Evolutionary conservation across 2,797 vertebrate species (phyloP), one percentile per base, ranked within the genome.

Genomic region (Nyctalus aviator): DNA sequence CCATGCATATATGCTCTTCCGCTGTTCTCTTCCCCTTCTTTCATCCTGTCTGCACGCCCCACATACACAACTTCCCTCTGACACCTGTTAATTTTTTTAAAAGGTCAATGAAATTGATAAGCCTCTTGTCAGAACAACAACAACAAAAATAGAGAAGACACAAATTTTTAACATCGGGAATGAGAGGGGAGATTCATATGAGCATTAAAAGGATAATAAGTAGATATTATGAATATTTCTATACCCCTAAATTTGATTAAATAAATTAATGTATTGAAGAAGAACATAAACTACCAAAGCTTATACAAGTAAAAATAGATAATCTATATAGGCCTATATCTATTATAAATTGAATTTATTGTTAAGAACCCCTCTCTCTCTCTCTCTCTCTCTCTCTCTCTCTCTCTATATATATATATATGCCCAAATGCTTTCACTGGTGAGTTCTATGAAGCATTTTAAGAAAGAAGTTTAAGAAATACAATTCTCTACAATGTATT

Each of bases 331-430:
- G 32, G 62, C 1, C 3, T 81, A 14, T 50, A 62, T 41, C 48
- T 88, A 50, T 69, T 87, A 88, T 73, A 88, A 53, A n/a, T 59
- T 72, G 30, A 46, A 71, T 69, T 71, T 32, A 55, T 71, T 87
- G 5, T 23, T 48, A 84, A 85, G n/a, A 85, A 48, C 1, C 17
- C 35, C 59, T 25, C 41, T 48, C 59, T 25, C 41, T 44, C 41
- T 44, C 41, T 44, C 41, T 44, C 41, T 44, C 41, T 44, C 41
- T 44, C 41, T 44, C 41, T 44, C 41, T 44, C 59, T 30, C 35
- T 55, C 35, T 88, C 76, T 59, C 27, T 57, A 25, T 11, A 53
- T 50, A 75, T 59, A 76, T 53, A 53, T 50, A 50, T 53, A 92
- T 77, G 15, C 48, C 71, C 91, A 88, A 17, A 62, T 55, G 23